A percentile compares a stretch with the other conserved stretches of the same genome.
Evolutionary conservation across 2,113 vertebrate genomes (phyloP).

Genomic region (Paedocypris sp.): DNA sequence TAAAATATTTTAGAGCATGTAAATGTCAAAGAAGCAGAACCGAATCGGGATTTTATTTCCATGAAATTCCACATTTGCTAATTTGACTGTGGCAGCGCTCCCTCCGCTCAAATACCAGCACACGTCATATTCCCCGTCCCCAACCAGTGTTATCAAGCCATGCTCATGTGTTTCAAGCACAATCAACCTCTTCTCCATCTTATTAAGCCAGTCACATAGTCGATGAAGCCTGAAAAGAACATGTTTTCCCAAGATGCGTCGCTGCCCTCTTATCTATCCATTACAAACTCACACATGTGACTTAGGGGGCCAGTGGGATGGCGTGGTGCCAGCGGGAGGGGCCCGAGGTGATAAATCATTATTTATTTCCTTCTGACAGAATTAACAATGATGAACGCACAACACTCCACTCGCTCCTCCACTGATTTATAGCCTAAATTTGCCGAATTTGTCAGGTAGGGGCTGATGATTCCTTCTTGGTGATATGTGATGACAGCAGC

Average conservation of each 20-base stretch:
- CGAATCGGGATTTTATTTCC: background rate
- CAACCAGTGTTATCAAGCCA: slow-evolving; percentile 40
- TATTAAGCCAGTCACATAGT: slow-evolving; percentile 58
- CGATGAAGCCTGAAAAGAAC: slow-evolving; percentile 56
- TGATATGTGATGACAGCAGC: background rate
- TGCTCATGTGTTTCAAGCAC: slow-evolving; percentile 28
- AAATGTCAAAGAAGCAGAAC: background rate
- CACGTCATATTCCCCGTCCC: slow-evolving; percentile 26
- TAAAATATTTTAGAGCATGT: background rate
- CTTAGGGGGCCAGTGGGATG: slow-evolving; percentile 20
- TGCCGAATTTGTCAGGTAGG: background rate
- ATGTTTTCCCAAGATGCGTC: slow-evolving; percentile 46
- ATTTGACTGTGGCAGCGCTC: background rate
- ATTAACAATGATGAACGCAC: slow-evolving; percentile 42
- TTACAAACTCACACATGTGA: slow-evolving; percentile 38
- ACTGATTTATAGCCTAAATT: slow-evolving; percentile 13
- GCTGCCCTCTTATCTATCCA: slow-evolving; percentile 35
- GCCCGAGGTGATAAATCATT: slow-evolving; percentile 44
- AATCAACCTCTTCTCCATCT: slow-evolving; percentile 33
- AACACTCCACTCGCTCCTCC: slow-evolving; percentile 3
- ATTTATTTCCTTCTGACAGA: slow-evolving; percentile 56
- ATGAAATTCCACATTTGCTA: background rate
- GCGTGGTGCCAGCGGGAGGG: slow-evolving; percentile 39
- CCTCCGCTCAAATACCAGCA: slow-evolving; percentile 28
- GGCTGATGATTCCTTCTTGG: background rate